Percentiles rank a stretch among this genome's conserved stretches.
Conservation (phyloP, 1,140 invertebrate species). For the Steinernema khuongi region DNA sequence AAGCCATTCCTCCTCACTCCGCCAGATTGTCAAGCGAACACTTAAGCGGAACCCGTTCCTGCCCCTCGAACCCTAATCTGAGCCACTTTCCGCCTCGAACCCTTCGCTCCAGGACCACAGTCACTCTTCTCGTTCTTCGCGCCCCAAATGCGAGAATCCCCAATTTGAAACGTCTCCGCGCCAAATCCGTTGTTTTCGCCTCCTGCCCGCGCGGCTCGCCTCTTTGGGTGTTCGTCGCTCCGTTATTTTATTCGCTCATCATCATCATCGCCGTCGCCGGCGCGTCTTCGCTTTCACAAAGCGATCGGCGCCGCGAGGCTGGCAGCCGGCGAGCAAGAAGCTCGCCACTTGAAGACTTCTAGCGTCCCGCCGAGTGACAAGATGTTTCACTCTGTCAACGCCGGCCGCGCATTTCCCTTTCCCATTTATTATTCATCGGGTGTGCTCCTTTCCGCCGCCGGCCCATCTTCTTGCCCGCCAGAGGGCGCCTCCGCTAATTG, state of each 20-base stretch:
- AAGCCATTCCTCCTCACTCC: too few species aligned
- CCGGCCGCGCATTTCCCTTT: background rate
- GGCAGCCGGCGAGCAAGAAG: background rate
- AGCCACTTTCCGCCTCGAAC: too few species aligned
- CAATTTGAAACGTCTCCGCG: too few species aligned
- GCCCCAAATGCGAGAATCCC: too few species aligned
- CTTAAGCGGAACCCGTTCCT: too few species aligned
- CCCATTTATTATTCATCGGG: conserved; percentile 4
- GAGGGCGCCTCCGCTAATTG: background rate
- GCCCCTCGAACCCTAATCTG: too few species aligned
- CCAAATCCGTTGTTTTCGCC: background rate
- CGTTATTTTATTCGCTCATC: background rate
- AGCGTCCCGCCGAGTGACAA: background rate
- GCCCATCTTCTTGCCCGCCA: background rate
- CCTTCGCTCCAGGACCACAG: too few species aligned
- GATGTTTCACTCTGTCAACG: conserved; percentile 4
- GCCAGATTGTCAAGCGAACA: too few species aligned
- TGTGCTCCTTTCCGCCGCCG: background rate
- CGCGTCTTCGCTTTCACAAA: background rate
- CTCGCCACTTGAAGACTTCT: conserved; percentile 13
- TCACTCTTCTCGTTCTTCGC: too few species aligned
- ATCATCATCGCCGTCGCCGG: background rate
- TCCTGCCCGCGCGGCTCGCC: background rate
- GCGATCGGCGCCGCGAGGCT: background rate
- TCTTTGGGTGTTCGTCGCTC: background rate